Conservation (phyloP, 2,797 vertebrate species). For the Rhyacichthys aspro region DNA sequence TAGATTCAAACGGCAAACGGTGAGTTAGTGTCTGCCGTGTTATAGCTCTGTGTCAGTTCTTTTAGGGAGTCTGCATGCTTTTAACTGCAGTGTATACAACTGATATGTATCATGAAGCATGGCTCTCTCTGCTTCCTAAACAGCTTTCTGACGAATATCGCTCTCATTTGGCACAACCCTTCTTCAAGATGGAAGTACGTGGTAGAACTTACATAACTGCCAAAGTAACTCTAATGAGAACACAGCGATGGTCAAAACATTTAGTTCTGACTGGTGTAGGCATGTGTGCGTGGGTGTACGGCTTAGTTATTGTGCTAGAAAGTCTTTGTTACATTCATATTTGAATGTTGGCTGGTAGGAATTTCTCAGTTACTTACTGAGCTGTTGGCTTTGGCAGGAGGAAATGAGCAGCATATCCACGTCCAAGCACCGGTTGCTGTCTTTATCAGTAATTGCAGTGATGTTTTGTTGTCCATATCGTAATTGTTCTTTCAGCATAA, state of each 20-base stretch:
- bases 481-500: conserved; percentile 22
- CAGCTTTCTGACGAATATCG: too few species aligned
- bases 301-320: conserved; percentile 28
- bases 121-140: conserved; percentile 1
- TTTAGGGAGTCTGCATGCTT: too few species aligned
- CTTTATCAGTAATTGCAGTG: conserved; percentile 22
- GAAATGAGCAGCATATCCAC: conserved; percentile 20
- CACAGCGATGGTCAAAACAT: conserved; percentile 22
- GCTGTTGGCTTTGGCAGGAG: conserved; percentile 16
- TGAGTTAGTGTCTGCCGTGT: too few species aligned
- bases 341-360: conserved; percentile 15
- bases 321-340: conserved; percentile 48
- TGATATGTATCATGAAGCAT: not conserved
- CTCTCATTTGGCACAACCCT: conserved; percentile 16
- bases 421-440: conserved; percentile 28
- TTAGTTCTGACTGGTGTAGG: conserved; percentile 28
- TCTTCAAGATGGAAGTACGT: conserved; percentile 29
- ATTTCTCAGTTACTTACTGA: conserved; percentile 35
- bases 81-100: too few species aligned
- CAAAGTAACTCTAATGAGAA: conserved; percentile 43
- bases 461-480: conserved; percentile 16
- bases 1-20: too few species aligned
- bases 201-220: conserved; percentile 28
- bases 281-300: conserved; percentile 31
- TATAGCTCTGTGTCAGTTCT: too few species aligned